Base-by-base conservation (phyloP, 2,888 invertebrate genomes). In the Diaperis boleti region DNA sequence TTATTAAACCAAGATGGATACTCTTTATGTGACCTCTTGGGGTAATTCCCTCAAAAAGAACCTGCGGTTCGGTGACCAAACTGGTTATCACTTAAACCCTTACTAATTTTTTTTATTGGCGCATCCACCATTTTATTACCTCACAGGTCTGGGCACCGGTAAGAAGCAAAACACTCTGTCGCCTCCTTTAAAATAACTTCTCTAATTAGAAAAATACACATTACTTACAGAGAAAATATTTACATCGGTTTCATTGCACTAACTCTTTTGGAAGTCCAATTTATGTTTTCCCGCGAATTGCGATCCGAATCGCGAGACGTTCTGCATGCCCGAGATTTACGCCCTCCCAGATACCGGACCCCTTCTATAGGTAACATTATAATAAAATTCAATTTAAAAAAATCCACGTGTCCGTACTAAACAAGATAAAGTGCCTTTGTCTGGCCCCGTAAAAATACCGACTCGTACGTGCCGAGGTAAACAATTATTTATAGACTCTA, bases 361-460 rank as follows among this genome's bases (percentile, higher is more conserved):
- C 45, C 45, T 56, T 56, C 45, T 54, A 54, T 56, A 56, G 56
- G 45, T 45, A 56, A 56, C 56, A 56, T 56, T 45, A 56, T 56
- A 56, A 56, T 56, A 56, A 56, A 56, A 56, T 56, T 56, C 56
- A 56, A 56, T 56, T 56, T 56, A 39, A 56, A 56, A 47, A 56
- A 56, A 56, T 56, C 56, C 45, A 56, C 45, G 44, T 56, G 56
- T 45, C 56, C 35, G 44, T 44, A 20, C 44, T 45, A 56, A 56
- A 56, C 45, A 56, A 56, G 56, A 56, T 45, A 56, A 56, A 56
- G 20, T 45, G 33, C 44, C 17, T 45, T 41, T 42, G 41, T 41
- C 54, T 42, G 31, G n/a, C 15, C n/a, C 31, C 33, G 45, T 56
- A n/a, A 56, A 55, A 42, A 41, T 54, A 31, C 10, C 41, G 31